phyloP scores from a whole-genome alignment of 2,888 invertebrate genomes.

The Microctonus aethiopoides region DNA sequence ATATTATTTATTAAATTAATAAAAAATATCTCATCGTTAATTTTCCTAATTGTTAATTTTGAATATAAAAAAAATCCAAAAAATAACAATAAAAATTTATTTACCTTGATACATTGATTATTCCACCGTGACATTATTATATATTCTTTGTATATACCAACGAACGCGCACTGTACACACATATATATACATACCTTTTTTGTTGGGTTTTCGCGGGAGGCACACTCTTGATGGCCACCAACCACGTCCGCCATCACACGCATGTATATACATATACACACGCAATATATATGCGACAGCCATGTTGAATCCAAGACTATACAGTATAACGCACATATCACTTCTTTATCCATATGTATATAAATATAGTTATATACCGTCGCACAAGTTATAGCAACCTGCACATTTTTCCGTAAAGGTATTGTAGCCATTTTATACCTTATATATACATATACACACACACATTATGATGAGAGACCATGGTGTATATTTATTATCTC shows the following conservation, averaged over 20 bases:
- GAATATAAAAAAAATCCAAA: too few species aligned
- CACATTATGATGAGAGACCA: neutral
- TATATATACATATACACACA: neutral
- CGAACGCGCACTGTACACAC: too few species aligned
- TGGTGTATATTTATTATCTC: slow-evolving; percentile 4
- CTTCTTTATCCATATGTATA: too few species aligned
- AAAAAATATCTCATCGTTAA: too few species aligned
- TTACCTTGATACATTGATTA: too few species aligned
- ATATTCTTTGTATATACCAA: too few species aligned
- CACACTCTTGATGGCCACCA: slow-evolving; percentile 8
- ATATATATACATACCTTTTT: slow-evolving; percentile 17
- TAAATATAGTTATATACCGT: too few species aligned
- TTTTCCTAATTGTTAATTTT: too few species aligned
- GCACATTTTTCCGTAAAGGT: slow-evolving; percentile 6
- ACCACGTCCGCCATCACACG: slow-evolving; percentile 6
- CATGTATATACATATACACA: slow-evolving; percentile 7
- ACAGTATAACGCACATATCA: neutral
- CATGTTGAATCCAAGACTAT: slow-evolving; percentile 20
- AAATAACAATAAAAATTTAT: too few species aligned
- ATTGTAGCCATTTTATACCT: too few species aligned
- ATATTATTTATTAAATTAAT: too few species aligned
- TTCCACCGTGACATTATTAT: too few species aligned
- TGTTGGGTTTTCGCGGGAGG: slow-evolving; percentile 20
- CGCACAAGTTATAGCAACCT: slow-evolving; percentile 1
- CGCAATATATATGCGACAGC: slow-evolving; percentile 19